Base-by-base conservation (phyloP, 2,113 vertebrate species). In the Amphiprion ocellaris region DNA sequence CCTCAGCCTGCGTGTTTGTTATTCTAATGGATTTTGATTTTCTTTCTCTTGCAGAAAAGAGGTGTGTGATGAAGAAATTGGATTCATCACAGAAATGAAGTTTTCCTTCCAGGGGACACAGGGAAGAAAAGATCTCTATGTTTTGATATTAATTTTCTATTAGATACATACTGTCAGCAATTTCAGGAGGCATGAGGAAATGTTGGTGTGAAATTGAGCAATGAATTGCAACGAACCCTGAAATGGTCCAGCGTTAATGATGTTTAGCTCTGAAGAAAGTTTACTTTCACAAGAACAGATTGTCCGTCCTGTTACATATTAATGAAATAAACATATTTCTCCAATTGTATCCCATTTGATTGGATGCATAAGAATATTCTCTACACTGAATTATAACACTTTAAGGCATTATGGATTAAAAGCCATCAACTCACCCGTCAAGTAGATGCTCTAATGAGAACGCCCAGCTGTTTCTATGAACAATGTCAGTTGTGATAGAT, bases 21-120 rank as follows among this genome's bases (percentile, higher is more conserved):
- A 23, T 5, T 55, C 56, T 82, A 86, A 86, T 68, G 8, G 4
- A 47, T 74, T 69, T 81, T 74, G 17, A 77, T 77, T 83, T 76
- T 74, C 24, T 67, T 77, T 82, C 44, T 65, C 62, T 79, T 54
- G 41, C 82, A 82, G 81, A 85, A 77, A 74, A 74, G 23, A 61
- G 73, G 75, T 60, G 33, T 54, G 16, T 56, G 7, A 19, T 50
- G 65, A 69, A 68, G 65, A 76, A 82, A 82, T 26, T 80, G 54
- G 83, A 67, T 70, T 71, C 56, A 23, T 55, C 64, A 33, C 23
- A 49, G 68, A 60, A 86, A 79, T 69, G 0, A 63, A 46, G 9
- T 58, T 76, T 61, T 72, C 1, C 46, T 81, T 47, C 39, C 8
- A 54, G 3, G 23, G 44, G 23, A 66, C 33, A n/a, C 6, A 14